Base-by-base conservation (phyloP, 2,113 vertebrate species). In the Mastomys natalensis region DNA sequence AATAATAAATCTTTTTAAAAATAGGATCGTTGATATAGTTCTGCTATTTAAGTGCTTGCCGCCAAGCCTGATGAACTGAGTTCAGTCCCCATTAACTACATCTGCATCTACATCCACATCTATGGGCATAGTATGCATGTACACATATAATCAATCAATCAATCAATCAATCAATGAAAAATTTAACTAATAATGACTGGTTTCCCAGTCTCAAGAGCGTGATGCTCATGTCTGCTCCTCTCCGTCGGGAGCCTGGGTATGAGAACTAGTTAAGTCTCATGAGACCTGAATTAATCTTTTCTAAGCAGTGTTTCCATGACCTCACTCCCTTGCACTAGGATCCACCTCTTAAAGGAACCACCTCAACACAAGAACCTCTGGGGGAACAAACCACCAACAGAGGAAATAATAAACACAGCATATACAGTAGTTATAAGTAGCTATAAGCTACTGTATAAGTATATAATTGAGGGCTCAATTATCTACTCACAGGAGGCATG, bases 401-500 rank as follows among this genome's bases (percentile, higher is more conserved):
- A 66, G 0, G 6, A 26, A 7, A 58, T 10, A 7, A 13, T 26
- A 45, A 34, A 55, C 9, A 6, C 24, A 7, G 2, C 40, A 24
- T 2, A 16, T 0, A 29, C 62, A 0, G 86, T 1, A 29, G 37
- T 24, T 48, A 48, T 48, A 48, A 0, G 86, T 1, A 29, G 37
- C 37, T 48, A 48, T 48, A 48, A 48, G 45, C 45, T 48, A 3
- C 45, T 48, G 45, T 48, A 48, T 48, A 48, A 48, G 3, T 48
- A 48, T 48, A 48, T 48, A 48, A 48, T 37, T 7, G 16, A 72
- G 48, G 5, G 0, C 40, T 45, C 15, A 2, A 2, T 7, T 3
- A 6, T 53, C 48, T 9, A 0, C 51, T 48, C 26, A 55, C 34
- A 0, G 10, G 0, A 1, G 22, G 0, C 2, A 76, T 5, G 0